Percentiles rank a stretch among this genome's conserved stretches.
phyloP scores from a whole-genome alignment of 2,113 vertebrate species.

The Mystacornis crossleyi region DNA sequence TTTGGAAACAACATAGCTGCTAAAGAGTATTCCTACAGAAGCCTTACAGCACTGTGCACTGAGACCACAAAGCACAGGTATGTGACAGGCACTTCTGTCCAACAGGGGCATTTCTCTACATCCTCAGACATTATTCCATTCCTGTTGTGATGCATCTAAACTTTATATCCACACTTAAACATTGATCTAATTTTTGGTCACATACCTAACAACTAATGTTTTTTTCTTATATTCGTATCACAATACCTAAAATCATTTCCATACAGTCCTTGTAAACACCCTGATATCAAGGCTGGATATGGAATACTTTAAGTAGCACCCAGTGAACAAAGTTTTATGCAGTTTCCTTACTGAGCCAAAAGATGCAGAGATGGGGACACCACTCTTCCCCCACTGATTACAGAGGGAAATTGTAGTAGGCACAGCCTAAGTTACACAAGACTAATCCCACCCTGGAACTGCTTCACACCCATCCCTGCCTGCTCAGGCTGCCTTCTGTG shows the following conservation, averaged over 20 bases:
- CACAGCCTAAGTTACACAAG: background rate
- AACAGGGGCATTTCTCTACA: background rate
- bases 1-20: constrained; percentile 8
- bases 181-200: background rate
- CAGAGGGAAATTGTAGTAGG: background rate
- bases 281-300: background rate
- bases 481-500: background rate
- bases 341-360: background rate
- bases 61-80: background rate
- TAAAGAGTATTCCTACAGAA: background rate
- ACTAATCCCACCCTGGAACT: background rate
- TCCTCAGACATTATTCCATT: background rate
- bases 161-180: background rate
- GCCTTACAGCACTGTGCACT: background rate
- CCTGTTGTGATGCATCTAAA: background rate
- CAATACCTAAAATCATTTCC: background rate
- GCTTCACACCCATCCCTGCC: background rate
- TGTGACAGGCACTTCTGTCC: background rate
- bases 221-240: background rate
- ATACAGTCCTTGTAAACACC: background rate
- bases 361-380: background rate
- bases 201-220: background rate
- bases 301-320: background rate
- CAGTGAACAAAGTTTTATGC: background rate
- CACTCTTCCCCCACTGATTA: background rate